A percentile compares a stretch with the other conserved stretches of the same genome.
Conservation (phyloP, 2,888 invertebrate genomes). For the Biston stratarius region DNA sequence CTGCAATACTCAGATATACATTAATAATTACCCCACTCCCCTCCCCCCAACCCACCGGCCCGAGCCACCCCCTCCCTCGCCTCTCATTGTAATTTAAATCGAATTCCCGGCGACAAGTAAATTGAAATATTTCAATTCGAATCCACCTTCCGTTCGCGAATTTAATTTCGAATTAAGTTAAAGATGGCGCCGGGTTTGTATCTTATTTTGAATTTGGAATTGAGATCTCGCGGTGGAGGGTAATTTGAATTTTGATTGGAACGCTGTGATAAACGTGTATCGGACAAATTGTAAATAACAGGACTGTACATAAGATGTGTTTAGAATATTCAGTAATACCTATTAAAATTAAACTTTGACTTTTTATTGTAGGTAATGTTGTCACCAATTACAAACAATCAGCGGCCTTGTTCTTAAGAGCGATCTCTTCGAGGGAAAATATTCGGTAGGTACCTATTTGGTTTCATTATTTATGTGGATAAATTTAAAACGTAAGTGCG, state of each 20-base stretch:
- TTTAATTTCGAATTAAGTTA: conserved; percentile 66
- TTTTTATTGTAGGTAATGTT: too few relatives aligned
- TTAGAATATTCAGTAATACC: too few relatives aligned
- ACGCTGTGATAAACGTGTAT: background rate
- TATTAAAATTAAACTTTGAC: too few relatives aligned
- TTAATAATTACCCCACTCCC: conserved; percentile 72
- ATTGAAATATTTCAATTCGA: conserved; percentile 85
- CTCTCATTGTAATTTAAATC: conserved; percentile 84
- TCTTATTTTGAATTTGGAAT: conserved; percentile 35
- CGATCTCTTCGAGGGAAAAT: too few relatives aligned
- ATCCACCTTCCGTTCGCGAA: conserved; percentile 71
- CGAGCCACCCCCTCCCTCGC: conserved; percentile 40
- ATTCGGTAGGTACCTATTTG: too few relatives aligned
- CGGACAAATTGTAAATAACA: too few relatives aligned
- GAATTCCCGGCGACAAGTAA: conserved; percentile 82
- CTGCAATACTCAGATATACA: conserved; percentile 77
- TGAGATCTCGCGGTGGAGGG: conserved; percentile 11
- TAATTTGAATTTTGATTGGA: conserved; percentile 30
- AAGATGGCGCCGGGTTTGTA: conserved; percentile 56
- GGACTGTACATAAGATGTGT: too few relatives aligned
- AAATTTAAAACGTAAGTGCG: too few relatives aligned
- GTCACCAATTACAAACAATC: too few relatives aligned
- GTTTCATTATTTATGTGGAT: too few relatives aligned
- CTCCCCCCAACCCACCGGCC: conserved; percentile 41
- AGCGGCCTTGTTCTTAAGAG: too few relatives aligned